These are phyloP conservation scores for Platysteira castanea DNA, from an alignment of 2,113 vertebrate genomes.

Conservation along the genomic window DNA sequence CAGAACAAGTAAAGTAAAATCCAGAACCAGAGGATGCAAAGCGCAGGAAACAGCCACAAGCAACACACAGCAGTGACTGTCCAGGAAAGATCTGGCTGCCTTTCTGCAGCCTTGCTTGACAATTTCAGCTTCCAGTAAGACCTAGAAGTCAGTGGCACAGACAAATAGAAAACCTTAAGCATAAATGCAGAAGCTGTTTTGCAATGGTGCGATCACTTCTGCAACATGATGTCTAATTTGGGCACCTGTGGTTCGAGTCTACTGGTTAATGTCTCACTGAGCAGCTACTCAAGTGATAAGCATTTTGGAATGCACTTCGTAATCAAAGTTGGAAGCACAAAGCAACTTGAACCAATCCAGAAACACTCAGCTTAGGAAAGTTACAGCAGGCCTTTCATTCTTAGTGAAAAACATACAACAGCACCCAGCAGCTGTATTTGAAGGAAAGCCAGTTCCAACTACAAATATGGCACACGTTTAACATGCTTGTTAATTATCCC, in stretches of 20 bases:
- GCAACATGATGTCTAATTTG: neutral
- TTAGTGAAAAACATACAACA: neutral
- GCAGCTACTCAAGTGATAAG: neutral
- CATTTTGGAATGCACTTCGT: neutral
- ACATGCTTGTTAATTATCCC: neutral
- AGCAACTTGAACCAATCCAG: neutral
- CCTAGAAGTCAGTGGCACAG: neutral
- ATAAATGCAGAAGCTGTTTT: neutral
- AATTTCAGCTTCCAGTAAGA: neutral
- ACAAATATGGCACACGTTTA: neutral
- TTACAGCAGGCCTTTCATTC: neutral
- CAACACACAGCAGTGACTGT: neutral
- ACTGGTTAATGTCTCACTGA: neutral
- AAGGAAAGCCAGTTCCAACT: neutral
- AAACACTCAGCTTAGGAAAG: neutral
- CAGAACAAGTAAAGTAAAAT: neutral
- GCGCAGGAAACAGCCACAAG: neutral
- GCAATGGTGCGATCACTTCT: neutral
- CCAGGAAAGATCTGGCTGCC: neutral
- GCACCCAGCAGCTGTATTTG: neutral
- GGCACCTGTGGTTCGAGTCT: neutral
- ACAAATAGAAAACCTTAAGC: neutral
- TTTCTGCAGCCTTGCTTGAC: neutral
- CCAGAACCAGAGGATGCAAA: neutral
- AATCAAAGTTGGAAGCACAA: neutral